These are phyloP conservation scores for Ceratitis capitata DNA, from an alignment of 1,140 invertebrate genomes.

Conservation along the genomic window DNA sequence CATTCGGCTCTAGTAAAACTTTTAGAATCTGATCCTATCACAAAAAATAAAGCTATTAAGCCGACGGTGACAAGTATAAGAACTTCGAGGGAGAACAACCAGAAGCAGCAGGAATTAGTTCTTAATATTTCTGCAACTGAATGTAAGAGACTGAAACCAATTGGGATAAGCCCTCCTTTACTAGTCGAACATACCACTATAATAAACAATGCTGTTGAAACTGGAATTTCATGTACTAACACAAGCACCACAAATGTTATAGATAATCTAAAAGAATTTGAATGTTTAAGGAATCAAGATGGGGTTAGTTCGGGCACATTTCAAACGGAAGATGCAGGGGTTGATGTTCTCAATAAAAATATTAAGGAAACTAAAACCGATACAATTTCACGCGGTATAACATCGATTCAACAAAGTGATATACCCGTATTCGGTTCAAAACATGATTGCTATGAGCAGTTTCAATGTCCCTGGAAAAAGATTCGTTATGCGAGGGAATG, in stretches of 20 bases:
- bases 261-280: conserved; percentile 48
- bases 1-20: conserved; percentile 63
- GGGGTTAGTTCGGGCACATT: conserved; percentile 48
- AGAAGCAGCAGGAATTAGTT: conserved; percentile 13
- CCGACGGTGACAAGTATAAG: conserved; percentile 43
- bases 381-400: no score
- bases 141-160: conserved; percentile 63
- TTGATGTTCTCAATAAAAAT: conserved; percentile 21
- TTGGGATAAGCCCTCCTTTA: not conserved
- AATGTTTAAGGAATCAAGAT: conserved; percentile 49
- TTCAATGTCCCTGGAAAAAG: conserved; percentile 64
- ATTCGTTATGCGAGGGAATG: conserved; percentile 62
- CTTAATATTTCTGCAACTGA: conserved; percentile 47
- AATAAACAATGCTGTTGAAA: conserved; percentile 8
- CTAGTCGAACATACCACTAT: conserved; percentile 12
- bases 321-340: not conserved
- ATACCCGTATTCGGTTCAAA: not conserved
- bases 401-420: conserved; percentile 1
- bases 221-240: conserved; percentile 46
- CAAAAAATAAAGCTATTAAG: conserved; percentile 40
- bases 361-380: not conserved
- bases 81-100: conserved; percentile 41
- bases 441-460: conserved; percentile 53
- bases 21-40: conserved; percentile 61
- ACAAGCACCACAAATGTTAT: conserved; percentile 50